Base-by-base conservation (phyloP, 2,113 vertebrate genomes). In the Myotis lucifugus region DNA sequence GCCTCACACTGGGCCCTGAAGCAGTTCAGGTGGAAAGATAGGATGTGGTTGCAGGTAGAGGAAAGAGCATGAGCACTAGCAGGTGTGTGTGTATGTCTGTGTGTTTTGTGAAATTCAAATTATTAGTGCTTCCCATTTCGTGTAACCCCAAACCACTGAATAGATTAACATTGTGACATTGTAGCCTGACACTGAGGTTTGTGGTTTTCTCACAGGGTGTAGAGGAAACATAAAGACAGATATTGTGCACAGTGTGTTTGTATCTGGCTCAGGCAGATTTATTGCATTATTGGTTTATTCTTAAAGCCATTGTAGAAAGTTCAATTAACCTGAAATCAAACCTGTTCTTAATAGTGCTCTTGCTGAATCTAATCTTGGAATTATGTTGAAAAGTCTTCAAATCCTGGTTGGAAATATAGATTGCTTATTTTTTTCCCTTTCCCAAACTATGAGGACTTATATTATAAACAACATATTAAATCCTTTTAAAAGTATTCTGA, bases 191-290 rank as follows among this genome's bases (percentile, higher is more conserved):
- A 0, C 4, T 79, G 96, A n/a, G 96, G 97, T 96, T 96, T 97
- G 97, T 90, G 98, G 94, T 96, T 98, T 97, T 97, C 84, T 90
- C 95, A 73, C 27, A 42, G 94, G 74, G 40, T 88, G 11, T 0
- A 0, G 84, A 46, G 91, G 85, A 77, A 70, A 85, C 15, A 32
- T 83, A 17, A 73, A 82, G 94, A 93, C 88, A 95, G 94, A 93
- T 0, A 7, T 37, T 23, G 81, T 94, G 83, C 82, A 93, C 86
- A 83, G 34, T 17, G 13, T 72, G 48, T 93, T 74, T 40, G 0
- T 89, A 0, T 94, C 21, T 5, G 88, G 34, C 50, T 72, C 5
- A 1, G 21, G 7, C 82, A 70, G 83, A 91, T 95, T 94, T 93
- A 50, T 61, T 84, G 85, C 94, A 67, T 73, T 84, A 0, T 46